Conservation (phyloP, 2,888 invertebrate genomes). For the Eudemis profundana region DNA sequence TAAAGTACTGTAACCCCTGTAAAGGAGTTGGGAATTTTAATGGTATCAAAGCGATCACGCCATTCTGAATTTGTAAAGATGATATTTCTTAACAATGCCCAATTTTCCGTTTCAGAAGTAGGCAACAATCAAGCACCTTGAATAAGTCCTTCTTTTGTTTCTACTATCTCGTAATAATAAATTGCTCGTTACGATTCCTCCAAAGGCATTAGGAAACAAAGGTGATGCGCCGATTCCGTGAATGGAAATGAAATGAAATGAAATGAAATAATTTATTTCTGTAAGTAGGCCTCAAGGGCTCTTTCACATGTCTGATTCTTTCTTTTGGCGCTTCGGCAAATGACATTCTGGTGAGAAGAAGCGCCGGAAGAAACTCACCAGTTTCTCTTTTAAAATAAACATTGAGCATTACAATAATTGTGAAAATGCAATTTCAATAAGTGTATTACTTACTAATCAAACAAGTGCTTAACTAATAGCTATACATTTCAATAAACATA, state of each 20-base stretch:
- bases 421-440: too few species aligned
- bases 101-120: constrained; percentile 30
- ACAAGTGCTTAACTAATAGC: too few species aligned
- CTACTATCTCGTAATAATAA: constrained; percentile 30
- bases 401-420: too few species aligned
- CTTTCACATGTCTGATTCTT: too few species aligned
- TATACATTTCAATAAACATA: too few species aligned
- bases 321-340: too few species aligned
- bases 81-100: constrained; percentile 28
- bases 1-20: neutral
- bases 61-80: constrained; percentile 14
- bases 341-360: too few species aligned
- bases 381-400: too few species aligned
- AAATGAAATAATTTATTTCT: too few species aligned
- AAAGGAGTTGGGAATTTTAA: constrained; percentile 10
- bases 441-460: too few species aligned
- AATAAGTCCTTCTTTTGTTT: constrained; percentile 30
- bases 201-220: constrained; percentile 45
- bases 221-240: constrained; percentile 47
- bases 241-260: constrained; percentile 47
- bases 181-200: constrained; percentile 44
- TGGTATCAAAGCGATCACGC: constrained; percentile 2
- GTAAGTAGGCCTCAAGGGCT: too few species aligned
- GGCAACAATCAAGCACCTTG: constrained; percentile 30
- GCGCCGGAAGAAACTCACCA: too few species aligned